A percentile compares a stretch with the other conserved stretches of the same genome.
These are phyloP conservation scores for Paracentrotus lividus DNA, from an alignment of 53 echinoderm and acorn worm species.

Conservation along the genomic window DNA sequence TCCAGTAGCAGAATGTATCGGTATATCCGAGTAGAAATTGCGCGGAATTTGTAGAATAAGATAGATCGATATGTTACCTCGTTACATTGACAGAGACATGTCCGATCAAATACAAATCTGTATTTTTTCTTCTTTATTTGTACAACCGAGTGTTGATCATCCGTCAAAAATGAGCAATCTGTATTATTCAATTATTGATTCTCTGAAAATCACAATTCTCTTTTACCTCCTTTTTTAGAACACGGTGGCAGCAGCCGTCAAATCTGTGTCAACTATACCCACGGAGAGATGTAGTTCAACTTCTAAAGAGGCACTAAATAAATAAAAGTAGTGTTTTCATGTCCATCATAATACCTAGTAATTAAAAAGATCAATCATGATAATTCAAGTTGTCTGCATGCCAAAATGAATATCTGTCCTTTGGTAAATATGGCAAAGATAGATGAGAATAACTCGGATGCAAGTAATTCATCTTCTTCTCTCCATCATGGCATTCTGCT, in stretches of 20 bases:
- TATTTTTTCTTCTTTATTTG: background rate
- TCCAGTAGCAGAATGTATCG: no score
- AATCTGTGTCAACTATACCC: background rate
- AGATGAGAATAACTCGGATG: background rate
- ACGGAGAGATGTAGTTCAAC: background rate
- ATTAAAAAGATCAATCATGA: conserved; percentile 41
- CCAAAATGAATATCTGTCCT: conserved; percentile 24
- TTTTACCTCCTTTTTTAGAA: background rate
- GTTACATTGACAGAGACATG: background rate
- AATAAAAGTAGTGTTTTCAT: conserved; percentile 17
- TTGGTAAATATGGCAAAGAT: background rate
- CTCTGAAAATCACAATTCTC: background rate
- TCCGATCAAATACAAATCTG: background rate
- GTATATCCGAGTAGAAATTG: background rate
- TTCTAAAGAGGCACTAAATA: conserved; percentile 14
- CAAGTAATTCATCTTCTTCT: conserved; percentile 10
- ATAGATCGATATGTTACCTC: background rate
- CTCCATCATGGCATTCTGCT: background rate
- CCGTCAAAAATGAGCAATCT: conserved; percentile 1
- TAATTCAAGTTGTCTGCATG: conserved; percentile 11
- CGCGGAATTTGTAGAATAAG: background rate
- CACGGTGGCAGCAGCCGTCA: conserved; percentile 23
- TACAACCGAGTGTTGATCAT: background rate
- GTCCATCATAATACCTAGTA: background rate
- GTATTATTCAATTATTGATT: conserved; percentile 29